These are phyloP conservation scores for Teleopsis dalmanni DNA, from an alignment of 1,140 invertebrate species.

Conservation along the genomic window DNA sequence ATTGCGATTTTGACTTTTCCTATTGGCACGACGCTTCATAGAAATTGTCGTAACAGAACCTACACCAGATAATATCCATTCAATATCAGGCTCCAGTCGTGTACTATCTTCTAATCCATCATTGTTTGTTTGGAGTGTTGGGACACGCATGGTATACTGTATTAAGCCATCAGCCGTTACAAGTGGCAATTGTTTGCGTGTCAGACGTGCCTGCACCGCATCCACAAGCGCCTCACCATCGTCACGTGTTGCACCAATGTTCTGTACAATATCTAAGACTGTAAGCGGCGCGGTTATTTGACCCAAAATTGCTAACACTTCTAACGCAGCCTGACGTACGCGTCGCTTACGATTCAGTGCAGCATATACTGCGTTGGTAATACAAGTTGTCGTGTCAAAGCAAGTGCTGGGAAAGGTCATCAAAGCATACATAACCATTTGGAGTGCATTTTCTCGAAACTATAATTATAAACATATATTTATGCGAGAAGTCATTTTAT, in stretches of 20 bases:
- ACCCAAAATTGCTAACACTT: conserved; percentile 68
- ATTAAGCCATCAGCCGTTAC: conserved; percentile 60
- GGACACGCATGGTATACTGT: conserved; percentile 55
- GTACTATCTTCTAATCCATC: neutral
- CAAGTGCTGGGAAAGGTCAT: conserved; percentile 74
- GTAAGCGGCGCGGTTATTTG: conserved; percentile 57
- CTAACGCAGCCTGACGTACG: conserved; percentile 72
- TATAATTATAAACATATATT: conserved; percentile 27
- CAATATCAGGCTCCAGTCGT: conserved; percentile 54
- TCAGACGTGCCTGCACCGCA: conserved; percentile 51
- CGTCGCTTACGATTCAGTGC: conserved; percentile 61
- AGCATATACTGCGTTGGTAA: conserved; percentile 50
- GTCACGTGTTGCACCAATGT: conserved; percentile 34
- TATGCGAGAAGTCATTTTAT: neutral
- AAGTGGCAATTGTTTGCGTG: conserved; percentile 57
- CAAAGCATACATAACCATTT: conserved; percentile 66
- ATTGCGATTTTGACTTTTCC: conserved; percentile 3
- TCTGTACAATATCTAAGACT: conserved; percentile 47
- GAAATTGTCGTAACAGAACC: conserved; percentile 52
- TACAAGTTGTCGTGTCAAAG: conserved; percentile 60
- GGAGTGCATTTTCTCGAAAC: conserved; percentile 68
- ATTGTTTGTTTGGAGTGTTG: conserved; percentile 23
- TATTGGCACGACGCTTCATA: conserved; percentile 30
- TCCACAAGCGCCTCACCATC: conserved; percentile 46
- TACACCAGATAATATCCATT: conserved; percentile 60